Evolutionary conservation across 2,797 vertebrate species (phyloP).

Genomic region (Tangara arthus): DNA sequence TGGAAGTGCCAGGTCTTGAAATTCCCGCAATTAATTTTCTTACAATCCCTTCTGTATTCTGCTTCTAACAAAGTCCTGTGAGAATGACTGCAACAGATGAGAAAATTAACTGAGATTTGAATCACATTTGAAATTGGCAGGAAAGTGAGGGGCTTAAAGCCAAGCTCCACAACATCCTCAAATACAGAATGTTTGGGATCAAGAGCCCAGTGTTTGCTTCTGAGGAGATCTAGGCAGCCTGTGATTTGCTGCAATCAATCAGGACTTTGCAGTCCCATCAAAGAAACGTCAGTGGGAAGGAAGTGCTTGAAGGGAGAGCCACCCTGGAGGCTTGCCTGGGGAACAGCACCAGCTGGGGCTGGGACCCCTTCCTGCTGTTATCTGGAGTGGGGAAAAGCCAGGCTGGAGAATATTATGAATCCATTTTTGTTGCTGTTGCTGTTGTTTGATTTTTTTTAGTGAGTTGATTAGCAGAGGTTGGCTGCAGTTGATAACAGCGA

Average conservation of each 20-base stretch:
- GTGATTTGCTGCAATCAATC: not conserved
- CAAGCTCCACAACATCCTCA: slow-evolving; percentile 17
- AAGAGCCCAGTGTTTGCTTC: slow-evolving; percentile 3
- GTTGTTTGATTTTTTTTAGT: not conserved
- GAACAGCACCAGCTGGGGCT: not conserved
- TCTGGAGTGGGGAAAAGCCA: not conserved
- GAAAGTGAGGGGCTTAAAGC: not conserved
- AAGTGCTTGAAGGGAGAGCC: not conserved
- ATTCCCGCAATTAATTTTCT: not conserved
- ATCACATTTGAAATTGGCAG: slow-evolving; percentile 26
- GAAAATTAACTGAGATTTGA: slow-evolving; percentile 24
- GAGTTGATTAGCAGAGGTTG: not conserved
- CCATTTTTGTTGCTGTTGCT: not conserved
- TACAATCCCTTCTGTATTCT: slow-evolving; percentile 1
- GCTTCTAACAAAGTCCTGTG: not conserved
- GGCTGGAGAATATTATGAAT: not conserved
- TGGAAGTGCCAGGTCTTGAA: not conserved
- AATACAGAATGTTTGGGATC: not conserved
- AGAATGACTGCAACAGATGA: slow-evolving; percentile 5
- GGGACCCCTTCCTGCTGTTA: not conserved
- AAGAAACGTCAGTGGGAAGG: not conserved
- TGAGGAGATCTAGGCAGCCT: not conserved
- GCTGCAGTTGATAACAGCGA: not conserved
- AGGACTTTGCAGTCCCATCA: not conserved
- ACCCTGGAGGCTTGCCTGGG: not conserved